Evolutionary conservation across 2,888 invertebrate species (phyloP), one percentile per base, ranked within the genome.

Genomic region (Ectobius pallidus): DNA sequence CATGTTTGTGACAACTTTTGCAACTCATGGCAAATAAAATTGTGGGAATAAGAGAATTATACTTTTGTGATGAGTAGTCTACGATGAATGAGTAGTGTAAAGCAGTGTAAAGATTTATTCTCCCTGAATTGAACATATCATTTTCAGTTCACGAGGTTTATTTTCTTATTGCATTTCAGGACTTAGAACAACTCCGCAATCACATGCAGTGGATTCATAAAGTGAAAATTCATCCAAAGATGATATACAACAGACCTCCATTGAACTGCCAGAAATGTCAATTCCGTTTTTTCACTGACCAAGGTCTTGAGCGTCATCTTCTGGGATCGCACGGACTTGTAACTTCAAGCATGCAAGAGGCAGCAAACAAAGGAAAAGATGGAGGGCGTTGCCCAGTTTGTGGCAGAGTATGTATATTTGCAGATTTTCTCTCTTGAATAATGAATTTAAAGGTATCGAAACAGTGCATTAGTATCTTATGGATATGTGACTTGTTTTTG

Each of bases 161-260:
- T n/a, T n/a, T n/a, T n/a, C n/a, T n/a, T n/a, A n/a, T 55, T 58
- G n/a, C 49, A 42, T 76, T 77, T 4, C 74, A 87, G 86, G 97
- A 97, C 83, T 86, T 96, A 80, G 96, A 96, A 80, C 96, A 96
- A 81, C 85, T 97, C 76, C 88, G 97, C 76, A 96, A 96, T 83
- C 97, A 97, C 81, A 97, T 97, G 95, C 96, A 96, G 81, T 97
- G 96, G 94, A 96, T 97, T 82, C 97, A 97, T 83, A 96, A 97
- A 88, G 95, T 96, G 78, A 96, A 96, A 84, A 96, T 96, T 80
- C 96, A 96, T 84, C 95, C 96, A 72, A 96, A 95, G 85, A 96
- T 96, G 96, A 95, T 96, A 78, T 94, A 95, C 84, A 96, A 95
- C 84, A 88, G 93, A 83, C 96, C 97, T 72, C 97, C 97, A 62